Percentiles rank a stretch among this genome's conserved stretches.
Conservation (phyloP, 2,888 invertebrate genomes). For the Sarcophaga variegata region DNA sequence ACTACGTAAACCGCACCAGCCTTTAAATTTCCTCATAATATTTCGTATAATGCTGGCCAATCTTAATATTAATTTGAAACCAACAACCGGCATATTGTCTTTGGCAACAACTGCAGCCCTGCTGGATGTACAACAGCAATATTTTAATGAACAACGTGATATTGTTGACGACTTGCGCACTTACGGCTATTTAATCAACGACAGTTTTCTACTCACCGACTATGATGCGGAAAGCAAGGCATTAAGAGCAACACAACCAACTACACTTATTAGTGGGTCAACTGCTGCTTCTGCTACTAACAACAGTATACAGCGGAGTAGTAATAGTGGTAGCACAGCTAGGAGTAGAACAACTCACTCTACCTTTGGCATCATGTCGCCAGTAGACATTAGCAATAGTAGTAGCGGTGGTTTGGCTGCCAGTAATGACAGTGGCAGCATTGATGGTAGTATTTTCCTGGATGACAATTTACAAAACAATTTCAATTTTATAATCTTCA, state of each 20-base stretch:
- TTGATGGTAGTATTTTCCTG: slow-evolving; percentile 62
- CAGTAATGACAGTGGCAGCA: slow-evolving; percentile 35
- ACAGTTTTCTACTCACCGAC: slow-evolving; percentile 62
- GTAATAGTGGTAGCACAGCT: no score
- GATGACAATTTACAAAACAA: slow-evolving; percentile 70
- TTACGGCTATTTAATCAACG: slow-evolving; percentile 66
- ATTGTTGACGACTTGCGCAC: slow-evolving; percentile 59
- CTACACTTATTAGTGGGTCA: slow-evolving; percentile 9
- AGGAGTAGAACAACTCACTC: no score
- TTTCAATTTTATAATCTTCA: slow-evolving; percentile 62
- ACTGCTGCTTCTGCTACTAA: no score
- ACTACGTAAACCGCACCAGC: no score
- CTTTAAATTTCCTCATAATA: no score
- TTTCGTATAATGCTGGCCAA: slow-evolving; percentile 52
- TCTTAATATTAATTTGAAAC: slow-evolving; percentile 64
- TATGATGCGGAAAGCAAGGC: slow-evolving; percentile 49
- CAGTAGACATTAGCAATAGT: not conserved
- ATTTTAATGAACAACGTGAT: slow-evolving; percentile 62
- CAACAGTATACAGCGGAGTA: no score
- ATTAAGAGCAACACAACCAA: slow-evolving; percentile 33
- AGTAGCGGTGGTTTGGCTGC: no score
- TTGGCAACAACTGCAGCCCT: slow-evolving; percentile 54
- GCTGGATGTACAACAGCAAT: slow-evolving; percentile 59
- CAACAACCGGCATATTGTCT: slow-evolving; percentile 53
- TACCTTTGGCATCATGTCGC: not conserved